Evolutionary conservation across 2,888 invertebrate genomes (phyloP), one percentile per base, ranked within the genome.

Genomic region (Griposia aprilina): DNA sequence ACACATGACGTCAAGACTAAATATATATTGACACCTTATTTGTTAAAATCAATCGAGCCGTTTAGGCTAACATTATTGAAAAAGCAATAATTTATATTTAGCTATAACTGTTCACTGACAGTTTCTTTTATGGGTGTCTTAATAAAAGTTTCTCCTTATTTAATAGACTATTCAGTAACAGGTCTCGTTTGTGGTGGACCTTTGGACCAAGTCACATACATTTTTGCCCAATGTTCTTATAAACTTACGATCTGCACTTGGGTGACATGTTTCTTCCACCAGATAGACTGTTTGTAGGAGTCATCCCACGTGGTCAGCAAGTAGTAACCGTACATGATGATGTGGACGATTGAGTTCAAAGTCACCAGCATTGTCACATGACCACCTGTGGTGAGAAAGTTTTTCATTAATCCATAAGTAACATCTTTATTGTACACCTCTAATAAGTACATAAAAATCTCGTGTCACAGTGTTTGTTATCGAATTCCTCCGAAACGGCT

Each of bases 251-350:
- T 97, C 95, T 98, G 98, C 87, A 98, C 91, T 92, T 98, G 98
- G 0, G 98, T 98, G 89, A 99, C 97, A 91, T 98, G 97, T 90
- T 98, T 98, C 93, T 98, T 98, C 98, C 98, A 98, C 98, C 98
- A 98, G 2, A 98, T 92, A 83, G 98, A 98, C 87, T 97, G 96
- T 91, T 98, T 98, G 94, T 98, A 98, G 45, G 97, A 95, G 13
- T 98, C 98, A 86, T 98, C 98, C 93, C 98, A 97, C 0, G 98
- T 98, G 0, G 98, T 97, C 83, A 98, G 91, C 52, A 98, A 96
- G 93, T 98, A 99, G 93, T 99, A 98, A 3, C 96, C 94, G 93
- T 98, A 98, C 98, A 99, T 98, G 76, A 98, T 93, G 11, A 97
- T 94, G 91, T 99, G 98, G 0, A 98, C 98, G 81, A 98, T 97